Evolutionary conservation across 1,140 invertebrate genomes (phyloP).

Genomic region (Platyscapa corneri): DNA sequence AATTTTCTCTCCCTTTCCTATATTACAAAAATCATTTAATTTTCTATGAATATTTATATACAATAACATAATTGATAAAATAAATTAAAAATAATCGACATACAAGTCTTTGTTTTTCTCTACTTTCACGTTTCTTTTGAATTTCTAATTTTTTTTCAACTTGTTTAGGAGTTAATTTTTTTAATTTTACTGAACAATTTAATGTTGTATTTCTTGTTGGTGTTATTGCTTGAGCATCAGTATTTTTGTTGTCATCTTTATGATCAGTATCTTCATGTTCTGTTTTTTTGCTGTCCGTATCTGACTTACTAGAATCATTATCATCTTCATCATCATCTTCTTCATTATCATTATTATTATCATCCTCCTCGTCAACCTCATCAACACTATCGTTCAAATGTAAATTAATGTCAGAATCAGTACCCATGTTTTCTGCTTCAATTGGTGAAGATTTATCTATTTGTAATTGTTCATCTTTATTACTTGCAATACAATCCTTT

Average conservation of each 20-base stretch:
- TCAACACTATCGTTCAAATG: slow-evolving; percentile 41
- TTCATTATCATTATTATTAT: neutral
- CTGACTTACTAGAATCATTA: slow-evolving; percentile 52
- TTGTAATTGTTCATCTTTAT: slow-evolving; percentile 17
- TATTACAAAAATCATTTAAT: slow-evolving; percentile 27
- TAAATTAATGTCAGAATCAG: slow-evolving; percentile 49
- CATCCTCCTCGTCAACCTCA: neutral
- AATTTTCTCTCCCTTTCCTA: slow-evolving; percentile 76
- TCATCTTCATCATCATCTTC: slow-evolving; percentile 49
- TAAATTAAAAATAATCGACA: slow-evolving; percentile 4
- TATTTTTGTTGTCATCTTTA: slow-evolving; percentile 36
- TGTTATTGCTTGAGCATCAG: slow-evolving; percentile 48
- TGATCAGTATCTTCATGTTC: slow-evolving; percentile 47
- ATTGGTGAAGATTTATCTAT: neutral
- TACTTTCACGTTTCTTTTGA: slow-evolving; percentile 76
- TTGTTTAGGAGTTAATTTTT: slow-evolving; percentile 67
- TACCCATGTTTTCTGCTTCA: slow-evolving; percentile 26
- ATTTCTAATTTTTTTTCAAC: slow-evolving; percentile 71
- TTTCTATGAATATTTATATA: slow-evolving; percentile 33
- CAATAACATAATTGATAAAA: slow-evolving; percentile 23
- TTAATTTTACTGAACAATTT: slow-evolving; percentile 49
- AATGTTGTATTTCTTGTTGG: slow-evolving; percentile 51
- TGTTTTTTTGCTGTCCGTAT: slow-evolving; percentile 67
- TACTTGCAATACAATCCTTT: neutral
- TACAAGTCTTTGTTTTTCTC: slow-evolving; percentile 74